Evolutionary conservation across 2,888 invertebrate species (phyloP), one percentile per base, ranked within the genome.

Genomic region (Drosophila acutilabella): DNA sequence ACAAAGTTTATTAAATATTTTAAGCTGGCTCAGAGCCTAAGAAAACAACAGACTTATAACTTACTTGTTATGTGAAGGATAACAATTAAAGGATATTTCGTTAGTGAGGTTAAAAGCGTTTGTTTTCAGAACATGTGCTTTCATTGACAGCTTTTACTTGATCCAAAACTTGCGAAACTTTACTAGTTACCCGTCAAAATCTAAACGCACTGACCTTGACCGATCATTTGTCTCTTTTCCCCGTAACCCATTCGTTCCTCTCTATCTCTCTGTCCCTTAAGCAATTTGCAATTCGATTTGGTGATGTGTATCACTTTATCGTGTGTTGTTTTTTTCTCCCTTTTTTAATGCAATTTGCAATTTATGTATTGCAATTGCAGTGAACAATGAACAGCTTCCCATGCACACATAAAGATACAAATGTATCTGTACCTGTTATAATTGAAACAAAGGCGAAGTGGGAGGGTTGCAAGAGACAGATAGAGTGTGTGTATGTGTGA

Each of bases 281-380:
- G 11, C 61, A 72, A 82, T 86, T 72, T 66, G 76, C 72, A 76
- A 82, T 82, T 80, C 70, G 80, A 82, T 80, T 80, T 80, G 76
- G 20, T 64, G 75, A 85, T 80, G 72, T 70, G 53, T 64, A 68
- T 65, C 71, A 67, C 53, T 14, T 44, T 50, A 42, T 40, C 60
- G 50, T 51, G 56, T 48, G 36, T 38, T 36, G 14, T 41, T 48
- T 44, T 45, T 38, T 61, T 4, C 20, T 18, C 18, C 45, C 44
- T 40, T 41, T 10, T n/a, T 48, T 48, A 77, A 71, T 61, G 73
- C 60, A 67, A 67, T 72, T 66, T 76, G 70, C 81, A 78, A 77
- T 71, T 86, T 70, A 71, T 81, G 68, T 70, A 60, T 67, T 61
- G 66, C 80, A 60, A 60, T 48, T 14, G 66, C 50, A 48, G 26